Evolutionary conservation across 2,888 invertebrate species (phyloP).

Genomic region (Lithophane semibrunnea): DNA sequence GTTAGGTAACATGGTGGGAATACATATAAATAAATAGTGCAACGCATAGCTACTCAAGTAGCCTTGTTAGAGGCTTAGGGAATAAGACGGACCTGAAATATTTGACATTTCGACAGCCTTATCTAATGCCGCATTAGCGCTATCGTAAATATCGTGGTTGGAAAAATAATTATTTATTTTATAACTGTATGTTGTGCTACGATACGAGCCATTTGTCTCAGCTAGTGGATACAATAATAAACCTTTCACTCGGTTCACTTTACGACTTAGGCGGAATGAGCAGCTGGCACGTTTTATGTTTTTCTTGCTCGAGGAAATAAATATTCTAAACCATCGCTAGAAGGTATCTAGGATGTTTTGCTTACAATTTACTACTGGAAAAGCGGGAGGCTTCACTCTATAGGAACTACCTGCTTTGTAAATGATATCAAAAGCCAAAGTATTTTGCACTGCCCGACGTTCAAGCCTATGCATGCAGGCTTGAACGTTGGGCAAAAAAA

Average conservation of each 20-base stretch:
- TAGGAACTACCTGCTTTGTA: background rate
- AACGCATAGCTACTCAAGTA: background rate
- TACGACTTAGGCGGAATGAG: slow-evolving; percentile 41
- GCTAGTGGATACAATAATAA: slow-evolving; percentile 40
- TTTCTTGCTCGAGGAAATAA: slow-evolving; percentile 28
- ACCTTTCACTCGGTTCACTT: slow-evolving; percentile 40
- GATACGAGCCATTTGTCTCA: slow-evolving; percentile 27
- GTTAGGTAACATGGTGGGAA: background rate
- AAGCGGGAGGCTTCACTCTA: too few relatives aligned
- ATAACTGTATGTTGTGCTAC: background rate
- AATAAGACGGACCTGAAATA: background rate
- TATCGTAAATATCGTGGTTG: background rate
- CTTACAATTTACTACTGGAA: background rate
- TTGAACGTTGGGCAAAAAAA: too few relatives aligned
- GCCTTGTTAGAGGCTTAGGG: background rate
- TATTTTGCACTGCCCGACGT: background rate
- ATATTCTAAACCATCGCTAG: slow-evolving; percentile 11
- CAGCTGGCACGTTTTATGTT: slow-evolving; percentile 40
- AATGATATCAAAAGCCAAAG: background rate
- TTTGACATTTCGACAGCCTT: background rate
- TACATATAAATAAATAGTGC: background rate
- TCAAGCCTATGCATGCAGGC: background rate
- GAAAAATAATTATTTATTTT: slow-evolving; percentile 18
- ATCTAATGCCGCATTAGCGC: background rate
- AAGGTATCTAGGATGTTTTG: background rate